Percentiles rank a stretch among this genome's conserved stretches.
Conservation (phyloP, 1,140 invertebrate species). For the Pseudomyrmex dendroicus region DNA sequence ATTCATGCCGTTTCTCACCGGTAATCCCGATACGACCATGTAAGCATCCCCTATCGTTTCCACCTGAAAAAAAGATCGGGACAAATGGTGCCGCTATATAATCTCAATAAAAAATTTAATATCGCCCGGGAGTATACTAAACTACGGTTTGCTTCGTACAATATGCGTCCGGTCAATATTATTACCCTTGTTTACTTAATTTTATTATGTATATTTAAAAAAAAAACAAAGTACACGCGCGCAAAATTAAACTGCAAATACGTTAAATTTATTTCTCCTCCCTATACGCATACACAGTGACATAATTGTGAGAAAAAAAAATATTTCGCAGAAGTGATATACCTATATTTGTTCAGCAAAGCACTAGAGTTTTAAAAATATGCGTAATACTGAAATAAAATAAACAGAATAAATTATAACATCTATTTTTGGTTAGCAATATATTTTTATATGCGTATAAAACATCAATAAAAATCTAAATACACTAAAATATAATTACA, state of each 20-base stretch:
- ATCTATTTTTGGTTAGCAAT: background rate
- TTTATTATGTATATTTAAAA: too few relatives aligned
- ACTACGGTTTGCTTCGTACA: background rate
- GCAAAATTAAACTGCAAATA: too few relatives aligned
- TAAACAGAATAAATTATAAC: background rate
- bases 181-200: background rate
- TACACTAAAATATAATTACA: background rate
- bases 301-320: background rate
- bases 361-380: slow-evolving; percentile 1
- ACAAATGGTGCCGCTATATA: background rate
- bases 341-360: slow-evolving; percentile 1
- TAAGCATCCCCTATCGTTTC: slow-evolving; percentile 99
- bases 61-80: slow-evolving; percentile 87
- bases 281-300: background rate
- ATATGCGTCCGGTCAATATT: too few relatives aligned
- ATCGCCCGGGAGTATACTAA: background rate
- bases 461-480: slow-evolving; percentile 1
- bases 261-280: slow-evolving; percentile 13
- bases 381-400: background rate
- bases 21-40: slow-evolving; percentile 96
- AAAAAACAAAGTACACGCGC: too few relatives aligned
- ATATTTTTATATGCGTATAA: background rate
- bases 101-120: slow-evolving; percentile 3
- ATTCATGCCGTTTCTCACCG: slow-evolving; percentile 93
- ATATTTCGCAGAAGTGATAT: background rate